These are phyloP conservation scores for Nerophis lumbriciformis DNA, from an alignment of 2,113 vertebrate genomes.

Conservation along the genomic window DNA sequence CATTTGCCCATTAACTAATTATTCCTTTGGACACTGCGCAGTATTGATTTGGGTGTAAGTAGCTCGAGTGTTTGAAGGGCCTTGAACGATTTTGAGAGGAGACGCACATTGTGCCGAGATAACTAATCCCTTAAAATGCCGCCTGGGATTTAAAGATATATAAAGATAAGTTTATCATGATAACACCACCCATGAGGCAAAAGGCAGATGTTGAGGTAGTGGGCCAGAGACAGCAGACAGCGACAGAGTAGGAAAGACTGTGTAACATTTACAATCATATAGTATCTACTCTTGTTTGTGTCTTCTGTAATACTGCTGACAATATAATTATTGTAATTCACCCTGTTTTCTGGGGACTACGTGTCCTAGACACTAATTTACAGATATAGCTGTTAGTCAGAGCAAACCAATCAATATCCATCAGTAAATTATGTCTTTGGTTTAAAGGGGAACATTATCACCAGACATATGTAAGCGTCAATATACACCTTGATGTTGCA, in stretches of 20 bases:
- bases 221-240: background rate
- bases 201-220: background rate
- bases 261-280: background rate
- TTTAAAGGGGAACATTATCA: no score
- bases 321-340: background rate
- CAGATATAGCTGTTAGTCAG: background rate
- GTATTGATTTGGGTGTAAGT: background rate
- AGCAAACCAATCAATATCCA: background rate
- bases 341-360: background rate
- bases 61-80: background rate
- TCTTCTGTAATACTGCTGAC: background rate
- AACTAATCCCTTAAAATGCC: background rate
- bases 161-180: background rate
- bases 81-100: background rate
- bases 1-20: conserved; percentile 1
- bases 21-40: background rate
- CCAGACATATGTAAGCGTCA: no score
- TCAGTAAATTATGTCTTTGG: background rate
- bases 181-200: background rate
- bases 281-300: background rate
- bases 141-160: background rate
- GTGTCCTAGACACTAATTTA: background rate
- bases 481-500: no score
- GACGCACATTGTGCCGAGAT: background rate
- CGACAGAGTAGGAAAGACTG: no score